Base-by-base conservation (phyloP, 2,113 vertebrate genomes). In the Tor tambroides region DNA sequence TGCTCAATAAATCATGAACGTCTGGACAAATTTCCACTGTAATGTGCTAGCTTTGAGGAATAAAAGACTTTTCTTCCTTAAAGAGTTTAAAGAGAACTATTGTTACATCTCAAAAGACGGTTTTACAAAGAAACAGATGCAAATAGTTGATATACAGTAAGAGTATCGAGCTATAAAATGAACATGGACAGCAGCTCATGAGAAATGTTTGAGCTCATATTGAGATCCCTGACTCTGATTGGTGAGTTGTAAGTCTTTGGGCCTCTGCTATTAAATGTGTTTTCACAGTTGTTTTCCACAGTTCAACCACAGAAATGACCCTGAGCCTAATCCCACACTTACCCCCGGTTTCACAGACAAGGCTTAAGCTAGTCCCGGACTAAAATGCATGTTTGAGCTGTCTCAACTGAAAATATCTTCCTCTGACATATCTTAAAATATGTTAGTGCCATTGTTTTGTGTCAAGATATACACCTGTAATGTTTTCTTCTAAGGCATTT, bases 1-100 rank as follows among this genome's bases (percentile, higher is more conserved):
- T n/a, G 6, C 41, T 61, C 14, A 61, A 80, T 61, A 26, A 80
- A 80, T 80, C 19, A 80, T 56, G 26, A 11, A 79, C 35, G 49
- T 54, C 19, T 79, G 32, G 28, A 9, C 76, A 54, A 56, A 54
- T 21, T 2, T 23, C 17, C 49, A 35, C 76, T 4, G 46, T 75
- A 75, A 26, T 46, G 23, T 26, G 72, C 41, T 46, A 26, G 11
- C 11, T 43, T 43, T 11, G 41, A 43, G 10, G 41, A 43, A 43
- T 43, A 43, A 43, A 43, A 43, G 41, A 38, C 6, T 7, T 41
- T 63, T 26, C 59, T 63, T 63, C 23, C n/a, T 63, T 26, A 11
- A 26, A 63, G n/a, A 63, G n/a, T 38, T 38, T 38, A 38, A 38
- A 38, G 38, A 7, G 38, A 46, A 46, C 12, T 28, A n/a, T 2